Evolutionary conservation across 2,113 vertebrate genomes (phyloP).

Genomic region (Ammodytes marinus): DNA sequence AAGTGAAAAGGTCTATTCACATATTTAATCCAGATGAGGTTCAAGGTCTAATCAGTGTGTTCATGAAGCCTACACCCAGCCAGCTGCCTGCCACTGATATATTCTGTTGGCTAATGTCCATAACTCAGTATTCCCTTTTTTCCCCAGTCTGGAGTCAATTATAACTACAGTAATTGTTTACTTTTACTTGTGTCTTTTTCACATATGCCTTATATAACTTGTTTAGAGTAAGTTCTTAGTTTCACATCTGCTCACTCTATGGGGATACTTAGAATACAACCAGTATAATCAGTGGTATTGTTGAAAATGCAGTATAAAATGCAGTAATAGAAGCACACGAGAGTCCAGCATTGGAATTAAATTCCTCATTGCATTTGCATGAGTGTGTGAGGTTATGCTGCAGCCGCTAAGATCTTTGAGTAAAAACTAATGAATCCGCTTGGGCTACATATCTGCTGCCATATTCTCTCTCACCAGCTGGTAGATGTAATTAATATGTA

Average conservation of each 20-base stretch:
- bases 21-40: conserved; percentile 18
- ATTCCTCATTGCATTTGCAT: conserved; percentile 51
- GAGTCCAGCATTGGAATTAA: conserved; percentile 16
- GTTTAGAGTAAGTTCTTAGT: neutral
- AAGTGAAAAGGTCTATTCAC: neutral
- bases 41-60: conserved; percentile 5
- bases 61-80: neutral
- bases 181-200: neutral
- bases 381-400: conserved; percentile 27
- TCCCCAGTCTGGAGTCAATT: neutral
- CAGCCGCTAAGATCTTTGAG: conserved; percentile 56
- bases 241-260: neutral
- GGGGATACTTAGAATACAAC: neutral
- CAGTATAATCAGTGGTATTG: conserved; percentile 4
- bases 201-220: neutral
- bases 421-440: conserved; percentile 73
- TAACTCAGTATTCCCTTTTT: neutral
- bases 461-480: conserved; percentile 67
- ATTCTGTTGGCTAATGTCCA: neutral
- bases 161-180: neutral
- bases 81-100: conserved; percentile 22
- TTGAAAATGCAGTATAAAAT: conserved; percentile 1
- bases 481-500: conserved; percentile 78
- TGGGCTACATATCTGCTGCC: conserved; percentile 58
- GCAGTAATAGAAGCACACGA: neutral